These are phyloP conservation scores for Pseudopleuronectes americanus DNA, from an alignment of 2,797 vertebrate species.

Conservation along the genomic window DNA sequence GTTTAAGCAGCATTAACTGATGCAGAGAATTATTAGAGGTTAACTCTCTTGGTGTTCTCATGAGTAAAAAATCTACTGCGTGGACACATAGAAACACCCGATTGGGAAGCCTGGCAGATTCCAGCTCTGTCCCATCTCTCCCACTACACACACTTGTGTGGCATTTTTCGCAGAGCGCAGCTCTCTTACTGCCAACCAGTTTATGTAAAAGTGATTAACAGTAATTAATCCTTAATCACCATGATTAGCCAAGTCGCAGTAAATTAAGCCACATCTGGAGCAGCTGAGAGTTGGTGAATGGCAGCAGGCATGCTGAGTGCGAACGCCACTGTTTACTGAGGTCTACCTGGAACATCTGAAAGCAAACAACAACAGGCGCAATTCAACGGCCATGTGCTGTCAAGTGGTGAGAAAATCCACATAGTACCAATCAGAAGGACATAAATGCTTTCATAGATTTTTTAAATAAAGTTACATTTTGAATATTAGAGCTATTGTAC, in stretches of 20 bases:
- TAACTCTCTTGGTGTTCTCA: constrained; percentile 41
- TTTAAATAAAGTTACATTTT: background rate
- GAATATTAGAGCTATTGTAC: background rate
- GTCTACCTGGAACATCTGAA: constrained; percentile 79
- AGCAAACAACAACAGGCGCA: constrained; percentile 32
- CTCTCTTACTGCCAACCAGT: constrained; percentile 97
- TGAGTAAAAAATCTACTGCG: constrained; percentile 22
- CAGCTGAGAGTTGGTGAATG: constrained; percentile 88
- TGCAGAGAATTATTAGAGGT: constrained; percentile 25
- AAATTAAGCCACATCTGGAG: constrained; percentile 99
- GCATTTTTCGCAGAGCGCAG: constrained; percentile 91
- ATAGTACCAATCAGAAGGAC: background rate
- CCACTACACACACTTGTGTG: constrained; percentile 80
- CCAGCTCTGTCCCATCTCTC: constrained; percentile 64
- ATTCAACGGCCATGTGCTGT: constrained; percentile 7
- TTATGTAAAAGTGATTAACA: constrained; percentile 99
- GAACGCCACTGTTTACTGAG: constrained; percentile 88
- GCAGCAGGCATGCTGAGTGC: constrained; percentile 84
- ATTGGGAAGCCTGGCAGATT: constrained; percentile 9
- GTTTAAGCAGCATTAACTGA: constrained; percentile 8
- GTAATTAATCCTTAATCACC: constrained; percentile 99
- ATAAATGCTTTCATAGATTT: too few species aligned
- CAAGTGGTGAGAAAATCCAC: background rate
- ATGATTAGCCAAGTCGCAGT: constrained; percentile 99
- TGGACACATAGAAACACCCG: constrained; percentile 24